These are phyloP conservation scores for Acrossocheilus fasciatus DNA, from an alignment of 2,797 vertebrate genomes.

Conservation along the genomic window DNA sequence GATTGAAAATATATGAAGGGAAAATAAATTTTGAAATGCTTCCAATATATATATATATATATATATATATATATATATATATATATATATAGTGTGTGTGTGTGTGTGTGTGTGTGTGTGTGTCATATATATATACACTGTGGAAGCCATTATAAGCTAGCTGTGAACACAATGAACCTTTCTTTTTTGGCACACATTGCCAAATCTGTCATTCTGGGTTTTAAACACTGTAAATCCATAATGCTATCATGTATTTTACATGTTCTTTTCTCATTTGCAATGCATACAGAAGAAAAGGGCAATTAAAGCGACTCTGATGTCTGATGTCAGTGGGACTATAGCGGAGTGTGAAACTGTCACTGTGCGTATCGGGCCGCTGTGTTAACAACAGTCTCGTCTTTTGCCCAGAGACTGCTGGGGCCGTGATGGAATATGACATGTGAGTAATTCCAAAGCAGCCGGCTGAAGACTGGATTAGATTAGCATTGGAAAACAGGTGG, in stretches of 20 bases:
- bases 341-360: conserved; percentile 78
- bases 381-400: conserved; percentile 73
- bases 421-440: conserved; percentile 72
- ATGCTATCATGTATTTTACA: conserved; percentile 60
- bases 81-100: no score
- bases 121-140: no score
- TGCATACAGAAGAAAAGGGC: conserved; percentile 66
- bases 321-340: conserved; percentile 77
- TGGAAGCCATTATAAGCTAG: background rate
- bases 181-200: background rate
- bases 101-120: no score
- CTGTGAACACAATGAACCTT: background rate
- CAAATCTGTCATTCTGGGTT: background rate
- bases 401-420: conserved; percentile 63
- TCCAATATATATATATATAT: no score
- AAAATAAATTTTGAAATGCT: no score
- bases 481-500: conserved; percentile 80
- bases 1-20: no score
- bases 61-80: no score
- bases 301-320: conserved; percentile 75
- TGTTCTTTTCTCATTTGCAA: conserved; percentile 66
- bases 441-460: conserved; percentile 70
- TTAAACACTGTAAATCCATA: background rate
- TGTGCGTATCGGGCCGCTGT: conserved; percentile 71
- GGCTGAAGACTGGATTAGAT: conserved; percentile 77